A percentile compares a stretch with the other conserved stretches of the same genome.
phyloP scores from a whole-genome alignment of 2,797 vertebrate species.

The Microchirus variegatus region DNA sequence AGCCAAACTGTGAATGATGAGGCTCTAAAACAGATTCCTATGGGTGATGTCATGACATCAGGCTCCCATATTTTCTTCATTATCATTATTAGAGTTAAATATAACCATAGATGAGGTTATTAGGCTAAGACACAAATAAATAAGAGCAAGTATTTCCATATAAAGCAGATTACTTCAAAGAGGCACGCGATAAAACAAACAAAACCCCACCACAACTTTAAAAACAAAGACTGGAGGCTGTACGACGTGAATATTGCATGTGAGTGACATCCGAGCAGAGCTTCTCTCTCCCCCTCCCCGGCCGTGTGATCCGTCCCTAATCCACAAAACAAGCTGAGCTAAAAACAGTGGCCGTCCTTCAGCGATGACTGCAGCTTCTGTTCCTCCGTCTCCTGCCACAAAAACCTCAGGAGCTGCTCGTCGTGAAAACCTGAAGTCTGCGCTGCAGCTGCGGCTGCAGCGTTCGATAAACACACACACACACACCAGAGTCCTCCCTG shows the following conservation, averaged over 20 bases:
- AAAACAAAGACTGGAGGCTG: not conserved
- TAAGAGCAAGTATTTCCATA: too few relatives aligned
- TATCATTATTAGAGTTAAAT: not conserved
- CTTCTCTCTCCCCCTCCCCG: not conserved
- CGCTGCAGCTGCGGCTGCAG: conserved; percentile 51
- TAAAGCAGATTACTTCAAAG: too few relatives aligned
- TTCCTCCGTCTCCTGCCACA: conserved; percentile 17
- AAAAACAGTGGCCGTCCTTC: conserved; percentile 23
- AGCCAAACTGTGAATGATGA: too few relatives aligned
- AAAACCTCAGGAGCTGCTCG: conserved; percentile 26
- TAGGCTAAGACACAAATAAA: not conserved
- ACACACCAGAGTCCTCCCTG: conserved; percentile 28
- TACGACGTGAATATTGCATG: not conserved
- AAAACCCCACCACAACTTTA: not conserved
- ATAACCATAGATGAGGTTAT: not conserved
- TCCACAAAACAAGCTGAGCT: conserved; percentile 36
- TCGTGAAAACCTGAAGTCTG: conserved; percentile 38
- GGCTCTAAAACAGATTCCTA: too few relatives aligned
- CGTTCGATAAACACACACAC: conserved; percentile 48
- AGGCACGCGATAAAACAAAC: too few relatives aligned
- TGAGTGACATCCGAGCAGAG: conserved; percentile 14
- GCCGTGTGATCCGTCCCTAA: conserved; percentile 16
- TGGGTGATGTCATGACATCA: too few relatives aligned
- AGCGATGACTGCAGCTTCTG: conserved; percentile 31
- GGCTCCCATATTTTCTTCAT: too few relatives aligned